Evolutionary conservation across 2,113 vertebrate species (phyloP).

Genomic region (Circaetus cinerascens): DNA sequence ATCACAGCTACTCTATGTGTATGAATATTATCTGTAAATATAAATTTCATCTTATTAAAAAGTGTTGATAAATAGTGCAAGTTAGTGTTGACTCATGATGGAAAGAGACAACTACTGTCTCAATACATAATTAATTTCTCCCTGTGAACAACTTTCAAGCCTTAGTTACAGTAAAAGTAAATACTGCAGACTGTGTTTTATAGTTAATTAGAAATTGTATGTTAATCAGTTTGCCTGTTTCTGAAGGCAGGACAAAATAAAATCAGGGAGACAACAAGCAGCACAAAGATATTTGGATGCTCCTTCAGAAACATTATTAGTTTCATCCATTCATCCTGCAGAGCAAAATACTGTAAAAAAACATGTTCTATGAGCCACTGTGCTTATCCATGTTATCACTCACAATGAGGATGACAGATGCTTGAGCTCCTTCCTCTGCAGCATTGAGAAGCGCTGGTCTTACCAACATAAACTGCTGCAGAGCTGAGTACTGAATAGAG

Average conservation of each 20-base stretch:
- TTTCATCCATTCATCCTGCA: not conserved
- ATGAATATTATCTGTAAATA: not conserved
- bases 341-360: not conserved
- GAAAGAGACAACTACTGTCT: not conserved
- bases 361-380: not conserved
- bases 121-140: not conserved
- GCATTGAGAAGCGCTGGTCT: no score
- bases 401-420: rapidly evolving
- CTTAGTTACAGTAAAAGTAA: not conserved
- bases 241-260: not conserved
- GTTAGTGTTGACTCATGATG: not conserved
- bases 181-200: not conserved
- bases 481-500: not conserved
- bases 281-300: not conserved
- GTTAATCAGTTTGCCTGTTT: not conserved
- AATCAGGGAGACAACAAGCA: not conserved
- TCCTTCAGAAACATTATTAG: not conserved
- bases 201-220: not conserved
- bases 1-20: not conserved
- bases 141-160: not conserved
- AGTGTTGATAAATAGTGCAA: slow-evolving; percentile 6
- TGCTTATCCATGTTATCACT: rapidly evolving
- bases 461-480: not conserved
- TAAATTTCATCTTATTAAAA: not conserved
- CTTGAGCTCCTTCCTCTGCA: not conserved